Evolutionary conservation across 2,113 vertebrate genomes (phyloP).

Genomic region (Etheostoma spectabile): DNA sequence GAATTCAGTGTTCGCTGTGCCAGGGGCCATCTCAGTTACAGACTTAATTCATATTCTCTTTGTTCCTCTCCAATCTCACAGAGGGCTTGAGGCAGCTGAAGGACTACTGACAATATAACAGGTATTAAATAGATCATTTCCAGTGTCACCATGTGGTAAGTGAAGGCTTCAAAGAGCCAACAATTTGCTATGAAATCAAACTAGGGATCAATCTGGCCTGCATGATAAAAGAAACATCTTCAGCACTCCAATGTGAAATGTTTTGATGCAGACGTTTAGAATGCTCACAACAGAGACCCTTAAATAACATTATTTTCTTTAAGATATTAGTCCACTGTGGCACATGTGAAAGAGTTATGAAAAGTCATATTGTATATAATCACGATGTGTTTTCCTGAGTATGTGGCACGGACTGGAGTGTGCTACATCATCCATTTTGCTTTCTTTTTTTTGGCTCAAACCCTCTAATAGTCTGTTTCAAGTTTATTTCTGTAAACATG

Average conservation of each 20-base stretch:
- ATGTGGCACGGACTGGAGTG: conserved; percentile 26
- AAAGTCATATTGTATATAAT: conserved; percentile 32
- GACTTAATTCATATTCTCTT: conserved; percentile 77
- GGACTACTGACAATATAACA: conserved; percentile 70
- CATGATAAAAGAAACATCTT: conserved; percentile 40
- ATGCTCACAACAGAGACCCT: conserved; percentile 44
- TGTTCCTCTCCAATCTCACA: conserved; percentile 70
- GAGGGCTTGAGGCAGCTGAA: conserved; percentile 60
- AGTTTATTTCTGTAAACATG: conserved; percentile 66
- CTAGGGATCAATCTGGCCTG: conserved; percentile 52
- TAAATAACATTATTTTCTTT: conserved; percentile 39
- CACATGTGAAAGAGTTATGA: conserved; percentile 35
- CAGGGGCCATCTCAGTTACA: conserved; percentile 68
- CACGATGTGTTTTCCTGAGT: conserved; percentile 42
- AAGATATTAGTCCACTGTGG: conserved; percentile 28
- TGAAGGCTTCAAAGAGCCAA: conserved; percentile 72
- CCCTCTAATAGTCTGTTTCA: conserved; percentile 60
- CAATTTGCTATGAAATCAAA: conserved; percentile 76
- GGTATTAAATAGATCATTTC: conserved; percentile 75
- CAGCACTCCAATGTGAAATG: conserved; percentile 49
- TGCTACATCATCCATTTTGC: conserved; percentile 47
- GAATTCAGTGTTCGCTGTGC: conserved; percentile 61
- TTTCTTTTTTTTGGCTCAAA: conserved; percentile 27
- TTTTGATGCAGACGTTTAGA: conserved; percentile 52
- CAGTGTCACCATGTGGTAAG: conserved; percentile 71